Evolutionary conservation across 92 coral and sea anemone species (phyloP).

Genomic region (Phymanthus crucifer): DNA sequence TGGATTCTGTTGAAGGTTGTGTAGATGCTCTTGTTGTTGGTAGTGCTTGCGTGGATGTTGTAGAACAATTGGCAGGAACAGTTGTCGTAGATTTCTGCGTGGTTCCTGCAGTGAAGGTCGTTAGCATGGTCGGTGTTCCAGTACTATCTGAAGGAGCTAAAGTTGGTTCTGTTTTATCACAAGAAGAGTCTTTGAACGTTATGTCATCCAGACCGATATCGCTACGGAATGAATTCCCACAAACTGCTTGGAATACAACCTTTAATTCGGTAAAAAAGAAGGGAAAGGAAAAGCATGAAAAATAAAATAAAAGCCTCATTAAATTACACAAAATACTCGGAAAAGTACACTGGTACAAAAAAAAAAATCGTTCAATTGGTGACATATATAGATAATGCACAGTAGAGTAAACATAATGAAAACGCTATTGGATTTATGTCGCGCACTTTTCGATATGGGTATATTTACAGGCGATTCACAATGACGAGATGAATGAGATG

Average conservation of each 20-base stretch:
- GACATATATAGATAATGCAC: not conserved
- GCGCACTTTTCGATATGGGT: too few relatives aligned
- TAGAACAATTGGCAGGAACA: not conserved
- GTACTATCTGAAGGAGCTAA: constrained; percentile 10
- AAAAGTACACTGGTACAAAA: too few relatives aligned
- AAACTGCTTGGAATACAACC: constrained; percentile 29
- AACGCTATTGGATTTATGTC: too few relatives aligned
- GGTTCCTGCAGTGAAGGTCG: not conserved
- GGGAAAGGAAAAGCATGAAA: too few relatives aligned
- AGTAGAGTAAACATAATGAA: too few relatives aligned
- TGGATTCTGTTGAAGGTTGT: not conserved
- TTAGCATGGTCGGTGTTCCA: not conserved
- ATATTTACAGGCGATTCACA: too few relatives aligned
- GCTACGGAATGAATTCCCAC: constrained; percentile 31
- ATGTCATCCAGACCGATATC: constrained; percentile 37
- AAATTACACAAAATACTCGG: too few relatives aligned
- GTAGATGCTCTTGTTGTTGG: not conserved
- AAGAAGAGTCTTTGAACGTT: not conserved
- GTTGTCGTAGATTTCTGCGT: not conserved
- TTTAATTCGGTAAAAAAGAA: not conserved
- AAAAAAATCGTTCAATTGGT: not conserved
- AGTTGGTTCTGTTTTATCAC: not conserved
- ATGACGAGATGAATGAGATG: too few relatives aligned
- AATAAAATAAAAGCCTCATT: too few relatives aligned
- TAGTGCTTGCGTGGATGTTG: too few relatives aligned